These are phyloP conservation scores for Tolmerus cingulatus DNA, from an alignment of 2,888 invertebrate genomes.

Conservation along the genomic window DNA sequence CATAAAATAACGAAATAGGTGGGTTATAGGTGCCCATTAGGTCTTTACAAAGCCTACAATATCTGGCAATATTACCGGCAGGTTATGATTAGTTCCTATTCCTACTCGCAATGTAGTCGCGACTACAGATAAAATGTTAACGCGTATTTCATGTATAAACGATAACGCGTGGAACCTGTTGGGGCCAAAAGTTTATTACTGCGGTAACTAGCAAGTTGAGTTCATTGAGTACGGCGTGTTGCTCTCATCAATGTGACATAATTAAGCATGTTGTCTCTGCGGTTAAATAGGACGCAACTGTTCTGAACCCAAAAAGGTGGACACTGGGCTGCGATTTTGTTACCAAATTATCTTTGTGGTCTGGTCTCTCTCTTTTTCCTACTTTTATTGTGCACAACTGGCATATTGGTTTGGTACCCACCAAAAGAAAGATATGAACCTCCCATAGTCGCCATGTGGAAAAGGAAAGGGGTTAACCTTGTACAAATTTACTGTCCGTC, in stretches of 20 bases:
- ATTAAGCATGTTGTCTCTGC: not conserved
- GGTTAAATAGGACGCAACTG: not conserved
- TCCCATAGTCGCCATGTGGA: not conserved
- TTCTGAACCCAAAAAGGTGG: not conserved
- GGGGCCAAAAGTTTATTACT: not conserved
- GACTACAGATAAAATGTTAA: not conserved
- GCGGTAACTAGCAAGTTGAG: not conserved
- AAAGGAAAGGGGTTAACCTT: slow-evolving; percentile 37
- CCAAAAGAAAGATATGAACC: not conserved
- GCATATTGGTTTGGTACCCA: not conserved
- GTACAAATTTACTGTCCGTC: slow-evolving; percentile 29
- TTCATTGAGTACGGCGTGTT: not conserved
- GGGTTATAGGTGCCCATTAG: not conserved
- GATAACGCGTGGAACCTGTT: not conserved
- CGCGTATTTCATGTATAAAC: not conserved
- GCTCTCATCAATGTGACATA: not conserved
- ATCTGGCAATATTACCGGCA: not conserved
- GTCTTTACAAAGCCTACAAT: not conserved
- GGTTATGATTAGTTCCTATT: not conserved
- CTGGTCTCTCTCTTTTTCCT: not conserved
- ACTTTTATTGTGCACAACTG: not conserved
- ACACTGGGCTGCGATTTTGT: not conserved
- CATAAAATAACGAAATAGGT: no score
- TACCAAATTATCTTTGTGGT: not conserved
- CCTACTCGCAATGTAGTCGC: not conserved